These are phyloP conservation scores for Menura novaehollandiae DNA, from an alignment of 2,113 vertebrate species.

Conservation along the genomic window DNA sequence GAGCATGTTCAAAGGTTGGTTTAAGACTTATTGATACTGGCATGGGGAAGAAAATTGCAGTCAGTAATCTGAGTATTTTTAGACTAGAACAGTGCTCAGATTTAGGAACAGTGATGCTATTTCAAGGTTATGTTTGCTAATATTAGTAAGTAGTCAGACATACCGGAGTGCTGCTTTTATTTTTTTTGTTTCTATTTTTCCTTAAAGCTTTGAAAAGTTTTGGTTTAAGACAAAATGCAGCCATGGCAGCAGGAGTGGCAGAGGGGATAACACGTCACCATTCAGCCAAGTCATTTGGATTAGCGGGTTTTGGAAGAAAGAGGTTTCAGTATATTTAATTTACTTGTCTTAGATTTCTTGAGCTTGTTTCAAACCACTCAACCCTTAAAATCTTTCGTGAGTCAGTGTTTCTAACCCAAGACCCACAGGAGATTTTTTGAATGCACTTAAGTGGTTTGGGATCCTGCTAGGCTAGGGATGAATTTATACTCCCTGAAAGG, in stretches of 20 bases:
- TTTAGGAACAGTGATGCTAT: conserved; percentile 20
- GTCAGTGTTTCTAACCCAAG: not conserved
- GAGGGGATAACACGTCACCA: not conserved
- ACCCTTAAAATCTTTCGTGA: not conserved
- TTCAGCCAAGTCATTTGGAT: not conserved
- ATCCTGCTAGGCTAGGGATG: not conserved
- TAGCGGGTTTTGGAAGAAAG: conserved; percentile 1
- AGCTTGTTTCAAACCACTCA: conserved; percentile 26
- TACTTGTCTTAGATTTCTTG: not conserved
- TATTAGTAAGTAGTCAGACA: conserved; percentile 44
- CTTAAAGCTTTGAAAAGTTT: not conserved
- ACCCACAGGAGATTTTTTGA: not conserved
- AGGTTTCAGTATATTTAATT: not conserved
- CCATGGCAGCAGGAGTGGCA: not conserved
- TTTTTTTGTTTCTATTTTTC: not conserved
- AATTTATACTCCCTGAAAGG: not conserved
- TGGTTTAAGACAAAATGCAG: not conserved
- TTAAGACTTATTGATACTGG: not conserved
- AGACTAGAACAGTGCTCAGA: not conserved
- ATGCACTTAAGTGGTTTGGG: not conserved
- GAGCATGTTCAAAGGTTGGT: not conserved
- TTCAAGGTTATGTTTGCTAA: conserved; percentile 47
- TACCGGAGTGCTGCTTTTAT: not conserved
- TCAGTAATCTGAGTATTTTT: conserved; percentile 18
- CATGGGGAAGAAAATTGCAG: not conserved